A percentile compares a stretch with the other conserved stretches of the same genome.
phyloP scores from a whole-genome alignment of 2,888 invertebrate genomes.

The Drosophila atroscutellata region DNA sequence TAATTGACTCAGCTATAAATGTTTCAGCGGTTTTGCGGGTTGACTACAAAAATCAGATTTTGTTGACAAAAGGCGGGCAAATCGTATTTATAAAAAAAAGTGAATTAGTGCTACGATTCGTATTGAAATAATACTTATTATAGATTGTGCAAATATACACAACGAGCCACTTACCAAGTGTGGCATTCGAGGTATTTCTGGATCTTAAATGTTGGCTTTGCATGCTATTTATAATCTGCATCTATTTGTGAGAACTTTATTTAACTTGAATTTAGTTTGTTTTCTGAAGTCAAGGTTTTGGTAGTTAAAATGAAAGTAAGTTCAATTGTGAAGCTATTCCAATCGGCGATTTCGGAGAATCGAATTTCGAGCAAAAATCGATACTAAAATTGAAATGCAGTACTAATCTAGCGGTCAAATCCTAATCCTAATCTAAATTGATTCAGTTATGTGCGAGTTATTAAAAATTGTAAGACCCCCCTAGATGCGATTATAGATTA shows the following conservation, averaged over 20 bases:
- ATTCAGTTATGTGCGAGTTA: background rate
- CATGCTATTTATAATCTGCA: background rate
- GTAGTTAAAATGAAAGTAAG: background rate
- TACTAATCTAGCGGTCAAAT: background rate
- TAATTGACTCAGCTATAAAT: slow-evolving; percentile 55
- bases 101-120: background rate
- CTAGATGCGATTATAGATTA: background rate
- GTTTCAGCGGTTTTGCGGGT: slow-evolving; percentile 26
- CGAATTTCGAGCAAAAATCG: background rate
- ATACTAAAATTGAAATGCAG: background rate
- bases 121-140: background rate
- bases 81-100: background rate
- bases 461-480: background rate
- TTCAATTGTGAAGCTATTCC: background rate
- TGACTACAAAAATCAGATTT: slow-evolving; percentile 20
- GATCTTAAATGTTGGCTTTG: background rate
- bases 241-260: background rate
- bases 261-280: background rate
- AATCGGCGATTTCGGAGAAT: background rate
- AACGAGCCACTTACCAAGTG: background rate
- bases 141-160: slow-evolving; percentile 1
- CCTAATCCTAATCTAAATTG: background rate
- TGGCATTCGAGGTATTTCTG: background rate
- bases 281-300: background rate
- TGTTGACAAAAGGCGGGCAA: slow-evolving; percentile 10